Base-by-base conservation (phyloP, 2,113 vertebrate genomes). In the Ceyx cyanopectus region DNA sequence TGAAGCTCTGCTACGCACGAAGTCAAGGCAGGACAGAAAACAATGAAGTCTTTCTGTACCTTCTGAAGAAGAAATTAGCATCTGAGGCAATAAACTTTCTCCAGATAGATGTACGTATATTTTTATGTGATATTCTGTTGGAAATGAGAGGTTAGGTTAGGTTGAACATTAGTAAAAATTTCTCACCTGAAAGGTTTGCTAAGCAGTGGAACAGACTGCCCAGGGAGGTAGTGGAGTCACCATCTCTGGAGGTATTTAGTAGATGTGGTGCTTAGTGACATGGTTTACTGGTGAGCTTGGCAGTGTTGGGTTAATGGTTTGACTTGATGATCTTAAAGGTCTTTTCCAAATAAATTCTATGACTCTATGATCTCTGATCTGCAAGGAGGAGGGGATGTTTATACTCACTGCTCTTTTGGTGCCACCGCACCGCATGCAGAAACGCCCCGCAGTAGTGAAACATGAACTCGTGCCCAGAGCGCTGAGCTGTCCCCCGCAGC, bases 401-500 rank as follows among this genome's bases (percentile, higher is more conserved):
- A 29, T 87, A 97, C 98, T 98, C 94, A 99, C 98, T 97, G 89
- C 96, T 96, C 14, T 81, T 96, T 6, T 98, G 98, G 92, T 98
- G 98, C 98, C 98, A 99, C 82, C 97, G 97, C 26, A 96, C 98
- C 17, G 98, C 98, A 15, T 98, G 97, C 60, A 99, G 97, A 78
- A 98, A 92, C 4, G 40, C 40, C 2, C 98, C 98, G 2, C 99
- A 99, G 96, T 99, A 99, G 92, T 99, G 99, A 89, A 99, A 99
- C 98, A 99, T 97, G 93, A 99, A 98, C 94, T 99, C 97, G 1
- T 98, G 98, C 60, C 97, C 61, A 0, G 98, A 98, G 61, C 57
- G 95, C 60, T 78, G 81, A 16, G 22, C 94, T 40, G 82, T 88
- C 3, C 98, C 98, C 77, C 19, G 95, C 91, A 99, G 74, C 81